Evolutionary conservation across 1,140 invertebrate genomes (phyloP), one percentile per base, ranked within the genome.

Genomic region (Aphaenogaster ashmeadi): DNA sequence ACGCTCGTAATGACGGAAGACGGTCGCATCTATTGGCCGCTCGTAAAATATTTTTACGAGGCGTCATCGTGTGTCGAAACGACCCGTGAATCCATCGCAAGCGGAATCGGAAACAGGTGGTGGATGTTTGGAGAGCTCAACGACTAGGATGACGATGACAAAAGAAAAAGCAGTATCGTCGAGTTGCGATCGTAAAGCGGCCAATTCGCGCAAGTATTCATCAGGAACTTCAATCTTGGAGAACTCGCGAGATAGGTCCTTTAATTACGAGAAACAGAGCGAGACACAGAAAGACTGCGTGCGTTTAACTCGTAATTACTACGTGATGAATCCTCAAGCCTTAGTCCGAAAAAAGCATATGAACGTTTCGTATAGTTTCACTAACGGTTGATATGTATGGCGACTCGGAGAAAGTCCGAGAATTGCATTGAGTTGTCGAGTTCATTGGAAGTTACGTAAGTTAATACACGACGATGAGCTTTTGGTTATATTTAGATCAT

Each of bases 31-130:
- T 38, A 58, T 56, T 21, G 54, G 8, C 0, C 64, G n/a, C 38
- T 67, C 87, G 75, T 86, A 75, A 89, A 89, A 60, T 60, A 69
- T 52, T 86, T 89, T 89, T 86, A 88, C 87, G 80, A 54, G 58
- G 11, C 33, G 33, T 56, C 36, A 11, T 41, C 15, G 27, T 15
- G 67, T 11, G 33, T 21, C 64, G 38, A 58, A 75, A 69, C 52
- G 27, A 47, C 36, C 21, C 47, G 44, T n/a, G 54, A 88, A 67
- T 79, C 67, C 54, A 56, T 44, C 33, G 38, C 21, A 18, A 1
- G 67, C 44, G 50, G 58, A 89, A 75, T 90, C 60, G 38, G 69
- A 74, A 89, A 90, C 77, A 81, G 81, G 74, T 79, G 87, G 81
- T 56, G 18, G 18, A 44, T 36, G 36, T 52, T 88, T 50, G 71